Evolutionary conservation across 2,888 invertebrate species (phyloP).

Genomic region (Spodoptera littoralis): DNA sequence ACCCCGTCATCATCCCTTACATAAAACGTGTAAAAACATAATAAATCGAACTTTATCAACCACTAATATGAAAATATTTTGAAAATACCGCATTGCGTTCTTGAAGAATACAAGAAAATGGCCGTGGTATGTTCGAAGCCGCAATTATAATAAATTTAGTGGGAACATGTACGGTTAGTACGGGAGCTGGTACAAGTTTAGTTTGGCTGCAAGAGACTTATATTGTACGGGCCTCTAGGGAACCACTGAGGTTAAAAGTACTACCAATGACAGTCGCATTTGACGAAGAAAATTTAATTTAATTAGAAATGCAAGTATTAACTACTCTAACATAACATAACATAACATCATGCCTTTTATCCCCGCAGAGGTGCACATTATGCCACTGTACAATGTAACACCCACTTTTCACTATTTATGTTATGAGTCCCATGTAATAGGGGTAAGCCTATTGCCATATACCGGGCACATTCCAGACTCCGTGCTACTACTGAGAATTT

Average conservation of each 20-base stretch:
- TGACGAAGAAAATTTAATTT: neutral
- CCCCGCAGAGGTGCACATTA: too few relatives aligned
- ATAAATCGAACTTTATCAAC: neutral
- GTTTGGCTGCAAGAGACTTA: conserved; percentile 69
- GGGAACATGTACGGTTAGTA: conserved; percentile 53
- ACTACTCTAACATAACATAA: too few relatives aligned
- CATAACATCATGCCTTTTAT: too few relatives aligned
- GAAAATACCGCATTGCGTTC: conserved; percentile 45
- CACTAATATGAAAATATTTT: neutral
- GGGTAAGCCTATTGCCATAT: too few relatives aligned
- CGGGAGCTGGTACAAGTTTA: conserved; percentile 62
- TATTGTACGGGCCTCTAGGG: conserved; percentile 68
- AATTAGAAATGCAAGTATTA: neutral
- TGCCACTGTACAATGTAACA: too few relatives aligned
- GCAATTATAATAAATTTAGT: conserved; percentile 76
- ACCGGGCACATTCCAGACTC: too few relatives aligned
- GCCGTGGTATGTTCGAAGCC: conserved; percentile 52
- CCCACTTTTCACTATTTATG: too few relatives aligned
- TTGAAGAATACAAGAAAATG: conserved; percentile 45
- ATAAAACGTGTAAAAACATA: too few relatives aligned
- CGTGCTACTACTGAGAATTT: too few relatives aligned
- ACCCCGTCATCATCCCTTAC: too few relatives aligned
- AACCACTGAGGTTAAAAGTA: conserved; percentile 58
- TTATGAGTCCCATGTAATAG: too few relatives aligned
- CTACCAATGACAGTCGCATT: conserved; percentile 20